Percentiles rank a stretch among this genome's conserved stretches.
These are phyloP conservation scores for Gorsachius goisagi DNA, from an alignment of 2,113 vertebrate species.

Conservation along the genomic window DNA sequence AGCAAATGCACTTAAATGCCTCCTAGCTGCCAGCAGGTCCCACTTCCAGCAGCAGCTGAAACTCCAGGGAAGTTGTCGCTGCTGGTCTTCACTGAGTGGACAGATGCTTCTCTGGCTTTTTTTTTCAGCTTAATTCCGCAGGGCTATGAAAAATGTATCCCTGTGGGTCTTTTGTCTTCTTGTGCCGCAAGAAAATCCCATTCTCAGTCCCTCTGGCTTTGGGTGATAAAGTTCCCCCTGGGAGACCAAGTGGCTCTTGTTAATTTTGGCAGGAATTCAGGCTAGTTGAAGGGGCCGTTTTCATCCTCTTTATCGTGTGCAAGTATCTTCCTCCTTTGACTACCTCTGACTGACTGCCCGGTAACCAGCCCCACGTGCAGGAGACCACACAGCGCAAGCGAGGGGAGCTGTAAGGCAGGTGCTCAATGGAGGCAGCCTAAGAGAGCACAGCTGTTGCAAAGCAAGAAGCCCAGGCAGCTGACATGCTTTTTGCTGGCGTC, in stretches of 20 bases:
- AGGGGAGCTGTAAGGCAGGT: background rate
- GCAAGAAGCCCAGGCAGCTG: background rate
- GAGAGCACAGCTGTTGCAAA: background rate
- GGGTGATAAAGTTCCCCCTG: background rate
- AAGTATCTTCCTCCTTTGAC: background rate
- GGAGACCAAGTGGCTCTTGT: background rate
- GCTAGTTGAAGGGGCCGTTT: background rate
- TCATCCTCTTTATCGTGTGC: background rate
- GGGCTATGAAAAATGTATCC: background rate
- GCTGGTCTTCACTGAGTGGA: background rate
- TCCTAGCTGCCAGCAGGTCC: background rate
- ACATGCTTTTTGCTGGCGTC: background rate
- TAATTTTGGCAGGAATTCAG: constrained; percentile 1
- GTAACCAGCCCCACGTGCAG: background rate
- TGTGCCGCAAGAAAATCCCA: background rate
- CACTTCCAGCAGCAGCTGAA: background rate
- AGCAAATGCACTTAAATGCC: background rate
- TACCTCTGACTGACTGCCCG: background rate
- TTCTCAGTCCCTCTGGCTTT: background rate
- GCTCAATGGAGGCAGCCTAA: background rate
- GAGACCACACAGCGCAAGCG: background rate
- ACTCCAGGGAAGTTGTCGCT: background rate
- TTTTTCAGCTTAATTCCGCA: background rate
- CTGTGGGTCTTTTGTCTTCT: background rate
- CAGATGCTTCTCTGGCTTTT: background rate